A percentile compares a stretch with the other conserved stretches of the same genome.
Evolutionary conservation across 2,888 invertebrate species (phyloP).

Genomic region (Temnothorax ravouxi): DNA sequence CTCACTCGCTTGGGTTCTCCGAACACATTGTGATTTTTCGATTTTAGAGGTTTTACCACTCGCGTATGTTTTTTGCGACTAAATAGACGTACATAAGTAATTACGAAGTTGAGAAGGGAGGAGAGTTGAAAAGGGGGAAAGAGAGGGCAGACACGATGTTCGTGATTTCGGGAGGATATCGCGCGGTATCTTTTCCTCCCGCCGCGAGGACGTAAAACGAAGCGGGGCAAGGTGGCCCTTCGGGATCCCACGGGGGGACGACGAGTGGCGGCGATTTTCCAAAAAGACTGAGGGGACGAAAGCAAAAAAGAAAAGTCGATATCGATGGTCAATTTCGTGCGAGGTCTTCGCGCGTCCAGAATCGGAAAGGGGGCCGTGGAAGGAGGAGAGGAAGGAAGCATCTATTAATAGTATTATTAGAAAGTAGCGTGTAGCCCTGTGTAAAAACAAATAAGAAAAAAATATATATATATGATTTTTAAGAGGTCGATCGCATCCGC

Average conservation of each 20-base stretch:
- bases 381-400: conserved; percentile 70
- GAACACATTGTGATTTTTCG: conserved; percentile 59
- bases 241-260: conserved; percentile 20
- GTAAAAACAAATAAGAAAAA: conserved; percentile 73
- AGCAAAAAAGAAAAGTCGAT: conserved; percentile 21
- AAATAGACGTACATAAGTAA: conserved; percentile 47
- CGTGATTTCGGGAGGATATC: conserved; percentile 77
- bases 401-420: conserved; percentile 86
- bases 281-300: conserved; percentile 61
- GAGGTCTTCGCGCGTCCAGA: conserved; percentile 38
- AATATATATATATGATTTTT: conserved; percentile 60
- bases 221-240: not conserved
- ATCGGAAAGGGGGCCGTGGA: conserved; percentile 30
- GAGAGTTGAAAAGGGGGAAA: not conserved
- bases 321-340: conserved; percentile 28
- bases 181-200: conserved; percentile 61
- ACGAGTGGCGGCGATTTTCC: conserved; percentile 64
- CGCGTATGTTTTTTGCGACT: conserved; percentile 60
- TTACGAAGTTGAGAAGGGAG: not conserved
- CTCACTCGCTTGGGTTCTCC: conserved; percentile 62
- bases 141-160: not conserved
- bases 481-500: conserved; percentile 48
- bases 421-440: conserved; percentile 85
- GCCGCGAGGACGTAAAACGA: conserved; percentile 33
- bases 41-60: conserved; percentile 73